phyloP scores from a whole-genome alignment of 2,888 invertebrate genomes.

The Pristionchus maxplancki region DNA sequence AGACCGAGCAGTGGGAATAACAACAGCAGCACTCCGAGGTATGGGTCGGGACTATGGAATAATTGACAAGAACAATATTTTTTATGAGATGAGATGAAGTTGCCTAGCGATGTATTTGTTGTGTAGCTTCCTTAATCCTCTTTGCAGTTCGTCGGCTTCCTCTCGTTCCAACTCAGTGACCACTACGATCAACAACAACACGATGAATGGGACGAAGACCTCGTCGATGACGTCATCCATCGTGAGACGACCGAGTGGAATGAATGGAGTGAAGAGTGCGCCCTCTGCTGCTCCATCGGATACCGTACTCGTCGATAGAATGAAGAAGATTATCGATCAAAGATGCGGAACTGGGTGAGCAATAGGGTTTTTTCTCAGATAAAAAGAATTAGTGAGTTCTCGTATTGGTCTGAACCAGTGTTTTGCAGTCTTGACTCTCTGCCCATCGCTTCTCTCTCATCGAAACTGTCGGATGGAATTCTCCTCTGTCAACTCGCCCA shows the following conservation, averaged over 20 bases:
- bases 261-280: background rate
- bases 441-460: conserved; percentile 12
- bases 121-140: too few species aligned
- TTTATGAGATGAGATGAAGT: too few species aligned
- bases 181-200: conserved; percentile 43
- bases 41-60: background rate
- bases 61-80: background rate
- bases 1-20: conserved; percentile 42
- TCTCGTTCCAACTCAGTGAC: conserved; percentile 43
- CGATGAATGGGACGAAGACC: background rate
- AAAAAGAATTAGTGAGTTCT: too few species aligned
- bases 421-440: conserved; percentile 20
- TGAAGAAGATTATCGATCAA: conserved; percentile 43
- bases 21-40: conserved; percentile 47
- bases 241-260: background rate
- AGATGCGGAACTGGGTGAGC: background rate
- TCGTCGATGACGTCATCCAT: background rate
- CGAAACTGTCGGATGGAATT: conserved; percentile 43
- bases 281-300: conserved; percentile 42
- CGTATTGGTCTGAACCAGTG: too few species aligned
- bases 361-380: too few species aligned
- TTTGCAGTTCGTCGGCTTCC: conserved; percentile 8
- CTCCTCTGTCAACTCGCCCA: conserved; percentile 49
- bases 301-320: conserved; percentile 21
- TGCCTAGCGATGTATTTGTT: too few species aligned